Base-by-base conservation (phyloP, 2,113 vertebrate genomes). In the Sinocyclocheilus anophthalmus region DNA sequence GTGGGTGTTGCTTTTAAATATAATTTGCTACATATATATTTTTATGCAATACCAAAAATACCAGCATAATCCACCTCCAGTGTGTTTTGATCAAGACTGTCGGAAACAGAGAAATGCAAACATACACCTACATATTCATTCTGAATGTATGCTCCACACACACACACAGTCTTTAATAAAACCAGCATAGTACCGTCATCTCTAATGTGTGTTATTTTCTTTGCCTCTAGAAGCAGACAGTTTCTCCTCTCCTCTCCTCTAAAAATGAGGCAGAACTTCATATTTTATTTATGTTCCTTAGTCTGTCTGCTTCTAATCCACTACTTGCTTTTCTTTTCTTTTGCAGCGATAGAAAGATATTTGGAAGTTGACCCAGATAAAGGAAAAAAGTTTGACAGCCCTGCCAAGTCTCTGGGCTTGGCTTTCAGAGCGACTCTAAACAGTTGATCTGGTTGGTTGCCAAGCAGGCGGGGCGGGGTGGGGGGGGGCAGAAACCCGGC, bases 401-500 rank as follows among this genome's bases (percentile, higher is more conserved):
- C 84, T 92, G 94, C 94, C 93, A 94, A 91, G 89, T 91, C 90
- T 93, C 88, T 92, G 92, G 94, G 93, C 93, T 95, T 95, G 94
- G 95, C 94, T 94, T 92, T 92, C 90, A 91, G 91, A 92, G 91
- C 84, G 88, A 87, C 92, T 91, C 94, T 91, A 95, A 95, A 95
- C 94, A 95, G 95, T 95, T 92, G 92, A 90, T 94, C 95, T 95
- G 94, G 95, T 95, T 95, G 90, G 89, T 90, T 93, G 93, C 86
- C 88, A 88, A 63, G 42, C 30, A 61, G 61, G 85, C 33, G 33
- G 26, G 26, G 26, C 26, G 26, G 26, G 26, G 26, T 1, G 26
- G 26, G 26, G 91, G 90, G 90, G 90, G 91, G 70, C 81, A 76
- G 39, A 84, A 83, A 86, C 85, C 67, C 76, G 1, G 76, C 59